These are phyloP conservation scores for Ctenoplectra terminalis DNA, from an alignment of 1,140 invertebrate genomes.

Conservation along the genomic window DNA sequence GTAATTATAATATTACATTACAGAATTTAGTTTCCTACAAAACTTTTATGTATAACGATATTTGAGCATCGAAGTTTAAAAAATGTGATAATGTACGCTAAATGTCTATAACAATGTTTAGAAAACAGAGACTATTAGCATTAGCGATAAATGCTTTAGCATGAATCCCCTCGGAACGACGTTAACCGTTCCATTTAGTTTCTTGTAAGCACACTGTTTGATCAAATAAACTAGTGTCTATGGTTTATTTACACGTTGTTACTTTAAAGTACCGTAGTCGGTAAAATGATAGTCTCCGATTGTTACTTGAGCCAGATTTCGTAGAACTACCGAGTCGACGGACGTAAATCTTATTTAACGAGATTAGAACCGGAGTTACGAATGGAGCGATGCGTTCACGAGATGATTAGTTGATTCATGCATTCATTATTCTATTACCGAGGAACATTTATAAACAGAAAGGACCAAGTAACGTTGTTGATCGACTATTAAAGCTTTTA, in stretches of 20 bases:
- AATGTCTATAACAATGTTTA: neutral
- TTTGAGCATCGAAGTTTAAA: neutral
- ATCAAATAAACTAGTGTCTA: slow-evolving; percentile 54
- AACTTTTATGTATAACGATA: neutral
- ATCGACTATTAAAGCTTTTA: neutral
- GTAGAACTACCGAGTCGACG: slow-evolving; percentile 55
- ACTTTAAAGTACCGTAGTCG: slow-evolving; percentile 67
- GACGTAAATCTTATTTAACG: slow-evolving; percentile 58
- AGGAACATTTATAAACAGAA: slow-evolving; percentile 28
- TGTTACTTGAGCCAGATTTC: slow-evolving; percentile 67
- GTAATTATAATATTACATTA: too few relatives aligned
- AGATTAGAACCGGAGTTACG: slow-evolving; percentile 45
- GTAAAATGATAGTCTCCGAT: slow-evolving; percentile 74
- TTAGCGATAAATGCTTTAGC: neutral
- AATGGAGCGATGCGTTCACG: slow-evolving; percentile 29
- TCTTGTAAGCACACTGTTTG: slow-evolving; percentile 4
- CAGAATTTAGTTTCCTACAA: neutral
- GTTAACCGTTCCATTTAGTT: slow-evolving; percentile 26
- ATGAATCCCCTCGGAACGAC: neutral
- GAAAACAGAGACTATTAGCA: neutral
- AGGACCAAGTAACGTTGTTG: neutral
- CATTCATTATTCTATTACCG: slow-evolving; percentile 17
- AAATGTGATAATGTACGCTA: too few relatives aligned
- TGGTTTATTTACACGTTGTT: slow-evolving; percentile 73
- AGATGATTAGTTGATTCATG: slow-evolving; percentile 35